These are phyloP conservation scores for Operophtera brumata DNA, from an alignment of 2,888 invertebrate species.

Conservation along the genomic window DNA sequence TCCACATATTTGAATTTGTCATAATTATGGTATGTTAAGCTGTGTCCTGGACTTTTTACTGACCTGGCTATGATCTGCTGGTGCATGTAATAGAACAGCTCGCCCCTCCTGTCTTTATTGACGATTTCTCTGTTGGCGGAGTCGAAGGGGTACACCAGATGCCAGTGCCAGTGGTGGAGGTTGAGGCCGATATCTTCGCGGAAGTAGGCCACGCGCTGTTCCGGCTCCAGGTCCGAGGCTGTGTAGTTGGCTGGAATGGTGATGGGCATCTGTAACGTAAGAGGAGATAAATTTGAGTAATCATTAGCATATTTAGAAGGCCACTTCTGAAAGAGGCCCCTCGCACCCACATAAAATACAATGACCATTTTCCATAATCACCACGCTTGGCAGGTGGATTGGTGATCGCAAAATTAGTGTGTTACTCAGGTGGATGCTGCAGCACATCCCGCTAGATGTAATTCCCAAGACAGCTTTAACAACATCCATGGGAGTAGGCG, in stretches of 20 bases:
- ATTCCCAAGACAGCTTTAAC: no score
- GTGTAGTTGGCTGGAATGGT: conserved; percentile 88
- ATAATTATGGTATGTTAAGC: no score
- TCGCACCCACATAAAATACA: no score
- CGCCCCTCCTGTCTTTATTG: conserved; percentile 87
- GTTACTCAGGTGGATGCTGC: no score
- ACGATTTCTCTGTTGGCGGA: conserved; percentile 81
- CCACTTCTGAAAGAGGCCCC: no score
- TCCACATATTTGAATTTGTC: no score
- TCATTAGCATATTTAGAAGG: no score
- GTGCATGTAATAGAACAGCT: conserved; percentile 91
- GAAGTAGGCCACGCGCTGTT: conserved; percentile 91
- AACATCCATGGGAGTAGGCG: no score
- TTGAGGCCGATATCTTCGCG: conserved; percentile 92
- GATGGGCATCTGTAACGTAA: conserved; percentile 79
- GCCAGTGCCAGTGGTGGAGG: conserved; percentile 96
- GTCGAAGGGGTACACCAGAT: conserved; percentile 91
- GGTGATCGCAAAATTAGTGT: no score
- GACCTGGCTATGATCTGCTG: conserved; percentile 84
- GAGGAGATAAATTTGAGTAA: not conserved
- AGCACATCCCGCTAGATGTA: no score
- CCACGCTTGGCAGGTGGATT: no score
- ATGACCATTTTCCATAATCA: no score
- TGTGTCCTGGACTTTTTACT: not conserved
- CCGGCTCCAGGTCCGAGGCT: conserved; percentile 86